Evolutionary conservation across 2,888 invertebrate genomes (phyloP), one percentile per base, ranked within the genome.

Genomic region (Meliscaeva auricollis): DNA sequence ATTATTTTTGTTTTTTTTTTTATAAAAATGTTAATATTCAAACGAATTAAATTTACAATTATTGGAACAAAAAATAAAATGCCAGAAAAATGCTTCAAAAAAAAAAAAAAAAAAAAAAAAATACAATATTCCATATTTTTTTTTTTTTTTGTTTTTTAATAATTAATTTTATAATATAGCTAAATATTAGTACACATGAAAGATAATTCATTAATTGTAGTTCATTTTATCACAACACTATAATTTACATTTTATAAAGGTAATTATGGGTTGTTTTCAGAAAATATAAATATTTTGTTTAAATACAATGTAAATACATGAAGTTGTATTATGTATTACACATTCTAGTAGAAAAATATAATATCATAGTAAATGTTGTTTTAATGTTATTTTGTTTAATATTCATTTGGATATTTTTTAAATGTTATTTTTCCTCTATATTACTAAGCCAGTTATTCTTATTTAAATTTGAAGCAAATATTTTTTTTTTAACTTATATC

Each of bases 281-380:
- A 80, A 68, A 32, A 32, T 44, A 35, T 78, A n/a, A 17, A 8
- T 15, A 50, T 64, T 17, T 50, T 1, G 46, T 64, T 62, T 54
- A 30, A 30, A 64, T 64, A 46, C 30, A 46, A 32, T 64, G 11
- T 64, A 68, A 41, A 5, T 70, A 56, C 62, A 60, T 48, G 13
- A 60, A 46, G 69, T 56, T 48, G 52, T 38, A 38, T 6, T 3
- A 2, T 13, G 66, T 70, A 81, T 56, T 60, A 73, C 46, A 74
- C 38, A 17, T 32, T 52, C 62, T 60, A 84, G 80, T 84, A 84
- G 75, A 84, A 84, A 84, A 84, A 84, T 84, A 84, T 80, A 79
- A 66, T 69, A 58, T 68, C 17, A 56, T 52, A 46, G 20, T 76
- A 48, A 11, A 75, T 81, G 22, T 64, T 72, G 44, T 58, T 70